Percentiles rank a stretch among this genome's conserved stretches.
phyloP scores from a whole-genome alignment of 2,797 vertebrate species.

The Sebastolobus alascanus region DNA sequence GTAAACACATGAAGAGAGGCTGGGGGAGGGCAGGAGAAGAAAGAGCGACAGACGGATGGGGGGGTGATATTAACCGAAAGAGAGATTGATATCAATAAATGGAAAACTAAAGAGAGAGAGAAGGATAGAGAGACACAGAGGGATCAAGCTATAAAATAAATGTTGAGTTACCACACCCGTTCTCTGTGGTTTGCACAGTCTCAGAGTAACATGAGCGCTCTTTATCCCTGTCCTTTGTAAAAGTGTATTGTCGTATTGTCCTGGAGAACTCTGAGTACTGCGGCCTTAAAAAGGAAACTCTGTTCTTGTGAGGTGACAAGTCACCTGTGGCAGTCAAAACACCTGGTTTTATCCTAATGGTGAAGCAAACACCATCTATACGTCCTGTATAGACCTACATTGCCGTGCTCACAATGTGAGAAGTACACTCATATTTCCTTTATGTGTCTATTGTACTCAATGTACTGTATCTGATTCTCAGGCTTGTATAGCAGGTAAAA shows the following conservation, averaged over 20 bases:
- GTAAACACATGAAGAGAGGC: slow-evolving; percentile 24
- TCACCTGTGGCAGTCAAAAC: not conserved
- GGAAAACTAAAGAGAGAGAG: not conserved
- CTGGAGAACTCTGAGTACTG: slow-evolving; percentile 2
- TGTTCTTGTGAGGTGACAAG: not conserved
- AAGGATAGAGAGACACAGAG: not conserved
- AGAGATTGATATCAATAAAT: not conserved
- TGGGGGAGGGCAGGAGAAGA: not conserved
- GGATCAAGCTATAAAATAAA: slow-evolving; percentile 18
- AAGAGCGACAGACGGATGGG: not conserved
- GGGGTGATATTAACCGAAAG: not conserved
- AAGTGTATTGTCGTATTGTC: not conserved
- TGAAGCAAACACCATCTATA: not conserved
- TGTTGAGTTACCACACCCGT: slow-evolving; percentile 29
- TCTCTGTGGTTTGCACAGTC: slow-evolving; percentile 16
- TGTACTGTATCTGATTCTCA: slow-evolving; percentile 27
- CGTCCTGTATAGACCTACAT: not conserved
- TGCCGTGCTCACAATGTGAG: not conserved
- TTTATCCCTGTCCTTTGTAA: slow-evolving; percentile 22
- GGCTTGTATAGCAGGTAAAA: slow-evolving; percentile 10
- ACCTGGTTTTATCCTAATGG: not conserved
- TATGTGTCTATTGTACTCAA: slow-evolving; percentile 4
- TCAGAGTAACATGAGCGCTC: slow-evolving; percentile 31
- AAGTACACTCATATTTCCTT: slow-evolving; percentile 31
- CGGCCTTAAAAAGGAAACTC: not conserved